Evolutionary conservation across 2,888 invertebrate species (phyloP), one percentile per base, ranked within the genome.

Genomic region (Papilio gigon): DNA sequence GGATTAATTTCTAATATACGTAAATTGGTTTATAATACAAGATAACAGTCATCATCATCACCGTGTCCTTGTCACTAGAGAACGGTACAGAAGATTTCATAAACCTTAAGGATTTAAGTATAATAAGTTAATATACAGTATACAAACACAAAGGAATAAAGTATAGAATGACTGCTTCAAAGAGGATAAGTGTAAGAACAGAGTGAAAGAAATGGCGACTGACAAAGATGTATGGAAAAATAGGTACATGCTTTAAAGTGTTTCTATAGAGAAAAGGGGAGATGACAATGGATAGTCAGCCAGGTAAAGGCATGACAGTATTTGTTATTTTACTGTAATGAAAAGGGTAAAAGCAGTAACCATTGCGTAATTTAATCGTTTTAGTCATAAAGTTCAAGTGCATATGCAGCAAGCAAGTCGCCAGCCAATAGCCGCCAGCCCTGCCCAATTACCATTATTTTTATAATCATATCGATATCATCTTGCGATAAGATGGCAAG

Each of bases 401-500:
- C 20, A 65, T 56, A 20, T 56, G 40, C 50, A 42, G 20, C 44
- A 25, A 33, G n/a, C 37, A 37, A 25, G 14, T 60, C 17, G 35
- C 5, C 35, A 60, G 25, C 40, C 62, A 8, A 9, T 22, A 44
- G 20, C 44, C 44, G 44, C 11, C 47, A 59, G 25, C 40, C 62
- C 35, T 47, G 56, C 6, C 56, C 30, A 58, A 63, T 44, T 62
- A 33, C 27, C 33, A 42, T 56, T 56, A 67, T 58, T 37, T 42
- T 42, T 68, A 35, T 53, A 17, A 58, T 62, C 35, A 56, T 47
- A 50, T 47, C 50, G 37, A 42, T 68, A 50, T 25, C 50, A 64
- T 68, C 59, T 6, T 33, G 25, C 4, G 68, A 68, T 68, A 65
- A 68, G 64, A 68, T 68, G 53, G 22, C 68, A 64, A 59, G 59